Evolutionary conservation across 2,888 invertebrate genomes (phyloP), one percentile per base, ranked within the genome.

Genomic region (Macrostomum cliftonense): DNA sequence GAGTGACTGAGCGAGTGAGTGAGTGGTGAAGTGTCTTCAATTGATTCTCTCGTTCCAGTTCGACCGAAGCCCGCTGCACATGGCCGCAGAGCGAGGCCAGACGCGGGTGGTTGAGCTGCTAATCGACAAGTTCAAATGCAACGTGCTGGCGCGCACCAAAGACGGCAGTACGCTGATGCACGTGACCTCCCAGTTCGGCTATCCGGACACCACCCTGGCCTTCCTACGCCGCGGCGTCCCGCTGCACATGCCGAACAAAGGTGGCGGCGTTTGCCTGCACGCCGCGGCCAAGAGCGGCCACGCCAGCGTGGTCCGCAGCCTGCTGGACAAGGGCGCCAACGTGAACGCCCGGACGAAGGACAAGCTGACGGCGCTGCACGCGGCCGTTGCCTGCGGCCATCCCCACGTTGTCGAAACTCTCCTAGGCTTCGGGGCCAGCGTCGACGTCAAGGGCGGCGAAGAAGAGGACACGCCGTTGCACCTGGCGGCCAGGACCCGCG

Each of bases 101-200:
- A 93, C 93, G 1, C 79, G 79, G 47, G 81, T 93, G 61, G 95
- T 97, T 53, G 95, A 97, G 69, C 77, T 91, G 5, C 73, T 97
- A 46, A 87, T 89, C 1, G 95, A 97, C 68, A 95, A 95, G 72
- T 95, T 91, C 73, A 87, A 87, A 69, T 91, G 93, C 1, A 89
- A 91, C 56, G 86, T 93, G 60, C 82, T 86, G 65, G 88, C 91
- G 70, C 76, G 95, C 54, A 93, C 93, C 1, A 91, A 89, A 71
- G 95, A 97, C 69, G 97, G 97, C 49, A 89, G 87, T 62, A 97
- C 97, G 0, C 74, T 97, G 54, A 89, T 97, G 84, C 97, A 97
- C 69, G 89, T 97, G 54, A 95, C 97, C 0, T 89, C 95, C 0
- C 75, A 88, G 53, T 87, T 86, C 65, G 95, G 97, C 0, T 93